Base-by-base conservation (phyloP, 30 jellyfish, hydroid and myxozoan species). In the Aurelia aurita complex sp. Pacific region DNA sequence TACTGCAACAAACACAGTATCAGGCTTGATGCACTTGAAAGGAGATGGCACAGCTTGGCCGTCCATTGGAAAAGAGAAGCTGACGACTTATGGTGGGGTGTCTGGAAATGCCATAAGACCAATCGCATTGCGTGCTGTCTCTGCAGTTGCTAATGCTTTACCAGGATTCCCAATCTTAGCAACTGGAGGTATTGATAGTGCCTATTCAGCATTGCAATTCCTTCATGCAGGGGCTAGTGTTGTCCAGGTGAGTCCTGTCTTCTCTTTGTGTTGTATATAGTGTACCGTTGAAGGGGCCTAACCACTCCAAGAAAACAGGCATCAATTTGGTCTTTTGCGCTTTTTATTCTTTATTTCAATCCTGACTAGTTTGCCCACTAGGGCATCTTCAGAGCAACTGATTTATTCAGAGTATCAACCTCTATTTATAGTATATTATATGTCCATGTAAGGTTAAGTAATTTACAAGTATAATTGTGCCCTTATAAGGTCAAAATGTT, bases 41-140 rank as follows among this genome's bases (percentile, higher is more conserved):
- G 91, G 90, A n/a, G 86, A 88, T 83, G 97, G 81, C 18, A 66
- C 96, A 4, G 97, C 98, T 16, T 94, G 98, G 98, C 98, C 98
- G 23, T 83, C 89, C 1, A 81, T 94, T 38, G 98, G 98, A 15
- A 75, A 88, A 64, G 97, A 76, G 73, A 88, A 94, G 80, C 92
- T 95, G 18, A 94, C 98, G 15, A 94, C 98, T 7, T 94, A 94
- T 71, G 98, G 98, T 17, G 98, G 98, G 2, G 98, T 94, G 17
- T 94, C 98, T 73, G 98, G 98, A 18, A 94, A 94, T 79, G 97
- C 98, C 74, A 94, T 94, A 50, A 95, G 98, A 43, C 98, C 98
- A 35, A 94, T 94, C 59, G 98, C 98, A 14, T 67, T 94, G 72
- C 90, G 98, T 17, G 98, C 98, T 12, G 98, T 94, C 8, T 94